Base-by-base conservation (phyloP, 2,113 vertebrate genomes). In the Prionailurus bengalensis region DNA sequence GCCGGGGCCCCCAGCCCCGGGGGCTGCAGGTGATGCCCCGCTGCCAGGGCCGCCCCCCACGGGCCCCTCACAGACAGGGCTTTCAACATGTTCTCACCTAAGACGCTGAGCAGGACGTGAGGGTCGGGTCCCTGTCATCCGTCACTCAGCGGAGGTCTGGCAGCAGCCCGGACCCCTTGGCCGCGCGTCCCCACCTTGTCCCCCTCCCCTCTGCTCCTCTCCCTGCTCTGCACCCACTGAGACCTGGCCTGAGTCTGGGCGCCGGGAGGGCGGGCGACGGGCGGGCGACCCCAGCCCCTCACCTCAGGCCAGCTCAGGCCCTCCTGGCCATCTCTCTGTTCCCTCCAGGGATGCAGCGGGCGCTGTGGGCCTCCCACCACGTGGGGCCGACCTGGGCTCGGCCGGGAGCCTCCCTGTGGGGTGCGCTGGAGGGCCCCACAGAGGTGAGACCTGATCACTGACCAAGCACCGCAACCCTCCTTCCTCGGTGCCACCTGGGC, bases 11-110 rank as follows among this genome's bases (percentile, higher is more conserved):
- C 83, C 16, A 4, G 3, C 33, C 29, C 15, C 27, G 14, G 76
- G 4, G 5, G 66, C 91, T 96, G 97, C 96, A 97, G 96, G 98
- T 95, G 98, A 97, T 89, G 96, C 97, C 97, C 97, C 0, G 21
- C 97, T 83, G 95, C 95, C 95, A 94, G 92, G 97, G 91, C 17
- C 53, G 82, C 17, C 68, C 17, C 68, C 48, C 71, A 8, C 82
- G 5, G 58, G 21, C 58, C 17, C 58, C 97, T 93, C 68, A 55
- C 21, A 5, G 14, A 4, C 3, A 3, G 55, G 48, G 33, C 21
- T 65, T 80, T 85, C 91, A 70, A 36, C 86, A 74, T 25, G 48
- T 80, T 92, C 70, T 96, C 83, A 76, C n/a, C 63, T 61, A n/a
- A 48, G n/a, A 65, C 1, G 25, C 25, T 31, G 16, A 31, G 27